Conservation (phyloP, 2,113 vertebrate species). For the Apteryx owenii region DNA sequence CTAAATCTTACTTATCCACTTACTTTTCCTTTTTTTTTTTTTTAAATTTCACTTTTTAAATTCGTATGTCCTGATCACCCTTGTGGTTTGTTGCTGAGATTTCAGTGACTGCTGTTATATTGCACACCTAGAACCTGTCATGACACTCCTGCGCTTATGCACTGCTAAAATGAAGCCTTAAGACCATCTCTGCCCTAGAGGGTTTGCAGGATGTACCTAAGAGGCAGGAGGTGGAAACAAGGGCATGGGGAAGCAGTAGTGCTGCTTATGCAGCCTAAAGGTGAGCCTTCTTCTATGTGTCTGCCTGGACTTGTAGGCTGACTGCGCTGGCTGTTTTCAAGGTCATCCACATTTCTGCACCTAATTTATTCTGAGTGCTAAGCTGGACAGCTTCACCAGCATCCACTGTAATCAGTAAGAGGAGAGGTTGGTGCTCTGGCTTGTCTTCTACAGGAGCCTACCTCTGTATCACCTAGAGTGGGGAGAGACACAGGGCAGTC, state of each 20-base stretch:
- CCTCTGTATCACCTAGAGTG: background rate
- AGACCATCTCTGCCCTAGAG: background rate
- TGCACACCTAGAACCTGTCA: background rate
- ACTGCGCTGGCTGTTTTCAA: background rate
- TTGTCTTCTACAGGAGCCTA: background rate
- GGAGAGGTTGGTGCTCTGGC: background rate
- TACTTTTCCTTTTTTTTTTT: background rate
- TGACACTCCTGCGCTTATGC: background rate
- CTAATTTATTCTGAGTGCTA: background rate
- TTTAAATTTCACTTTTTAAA: background rate
- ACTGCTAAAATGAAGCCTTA: background rate
- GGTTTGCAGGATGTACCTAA: background rate
- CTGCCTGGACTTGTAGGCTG: background rate
- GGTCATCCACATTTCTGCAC: rapidly evolving
- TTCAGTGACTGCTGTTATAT: background rate
- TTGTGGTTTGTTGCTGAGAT: background rate
- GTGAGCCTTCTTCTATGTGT: background rate
- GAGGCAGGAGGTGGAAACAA: background rate
- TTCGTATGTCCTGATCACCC: background rate
- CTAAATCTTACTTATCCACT: background rate
- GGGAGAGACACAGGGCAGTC: background rate
- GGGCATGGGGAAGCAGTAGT: background rate
- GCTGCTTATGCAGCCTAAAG: background rate
- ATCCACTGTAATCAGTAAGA: background rate
- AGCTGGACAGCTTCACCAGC: background rate